Percentiles rank a stretch among this genome's conserved stretches.
Conservation (phyloP, 2,113 vertebrate species). For the Microcebus jonahi region DNA sequence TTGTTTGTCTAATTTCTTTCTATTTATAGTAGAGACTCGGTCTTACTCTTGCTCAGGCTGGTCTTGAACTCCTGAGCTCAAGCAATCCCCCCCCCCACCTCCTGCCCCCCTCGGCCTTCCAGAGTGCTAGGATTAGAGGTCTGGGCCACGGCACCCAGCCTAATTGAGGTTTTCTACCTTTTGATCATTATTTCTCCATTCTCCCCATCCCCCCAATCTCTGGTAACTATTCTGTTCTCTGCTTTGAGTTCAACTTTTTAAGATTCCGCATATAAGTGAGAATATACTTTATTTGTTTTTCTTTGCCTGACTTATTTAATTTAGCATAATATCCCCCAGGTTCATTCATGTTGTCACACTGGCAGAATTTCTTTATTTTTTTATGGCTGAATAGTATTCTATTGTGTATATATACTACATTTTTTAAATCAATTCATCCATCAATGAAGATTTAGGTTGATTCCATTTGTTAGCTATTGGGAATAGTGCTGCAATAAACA, state of each 20-base stretch:
- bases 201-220: neutral
- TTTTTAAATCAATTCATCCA: neutral
- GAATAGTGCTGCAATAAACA: neutral
- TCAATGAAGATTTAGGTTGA: neutral
- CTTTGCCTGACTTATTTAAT: neutral
- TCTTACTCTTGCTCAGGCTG: no score
- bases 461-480: neutral
- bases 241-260: neutral
- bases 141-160: neutral
- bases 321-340: neutral
- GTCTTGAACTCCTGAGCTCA: no score
- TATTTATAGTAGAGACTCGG: no score
- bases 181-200: neutral
- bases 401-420: neutral
- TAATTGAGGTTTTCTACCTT: neutral
- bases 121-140: no score
- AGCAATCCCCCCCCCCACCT: no score
- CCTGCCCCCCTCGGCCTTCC: no score
- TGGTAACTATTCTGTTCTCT: neutral
- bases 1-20: no score
- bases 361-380: neutral
- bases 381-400: neutral
- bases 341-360: neutral
- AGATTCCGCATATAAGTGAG: neutral
- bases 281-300: neutral